phyloP scores from a whole-genome alignment of 2,113 vertebrate species.

The Pleuronectes platessa region DNA sequence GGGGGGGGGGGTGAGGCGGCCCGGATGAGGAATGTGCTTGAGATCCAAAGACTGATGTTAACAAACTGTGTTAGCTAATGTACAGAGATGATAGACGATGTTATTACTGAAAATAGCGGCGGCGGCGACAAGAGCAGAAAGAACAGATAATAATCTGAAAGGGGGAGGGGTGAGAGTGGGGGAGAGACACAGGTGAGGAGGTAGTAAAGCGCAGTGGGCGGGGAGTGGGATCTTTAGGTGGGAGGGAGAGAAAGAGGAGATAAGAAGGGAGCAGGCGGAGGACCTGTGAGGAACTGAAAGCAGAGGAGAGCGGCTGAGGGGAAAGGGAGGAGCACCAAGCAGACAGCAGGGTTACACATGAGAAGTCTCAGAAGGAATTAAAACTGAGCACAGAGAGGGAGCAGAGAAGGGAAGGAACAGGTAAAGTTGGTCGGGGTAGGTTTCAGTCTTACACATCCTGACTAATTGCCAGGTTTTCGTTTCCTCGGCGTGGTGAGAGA shows the following conservation, averaged over 20 bases:
- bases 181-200: constrained; percentile 52
- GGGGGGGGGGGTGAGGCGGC: background rate
- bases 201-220: constrained; percentile 62
- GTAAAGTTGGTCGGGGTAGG: constrained; percentile 30
- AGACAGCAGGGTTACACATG: constrained; percentile 67
- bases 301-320: constrained; percentile 44
- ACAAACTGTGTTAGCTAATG: constrained; percentile 10
- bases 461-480: constrained; percentile 40
- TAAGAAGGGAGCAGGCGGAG: constrained; percentile 60
- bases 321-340: constrained; percentile 70
- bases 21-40: constrained; percentile 17
- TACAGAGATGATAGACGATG: constrained; percentile 14
- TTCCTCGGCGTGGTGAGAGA: constrained; percentile 9
- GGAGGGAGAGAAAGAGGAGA: constrained; percentile 38
- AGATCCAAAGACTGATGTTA: constrained; percentile 5
- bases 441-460: constrained; percentile 31
- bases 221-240: constrained; percentile 28
- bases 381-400: constrained; percentile 44
- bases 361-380: constrained; percentile 39
- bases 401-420: constrained; percentile 36
- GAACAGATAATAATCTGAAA: constrained; percentile 53
- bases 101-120: constrained; percentile 33
- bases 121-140: constrained; percentile 5
- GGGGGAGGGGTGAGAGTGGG: background rate
- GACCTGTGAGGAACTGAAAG: constrained; percentile 74